Evolutionary conservation across 2,113 vertebrate genomes (phyloP).

Genomic region (Galemys pyrenaicus): DNA sequence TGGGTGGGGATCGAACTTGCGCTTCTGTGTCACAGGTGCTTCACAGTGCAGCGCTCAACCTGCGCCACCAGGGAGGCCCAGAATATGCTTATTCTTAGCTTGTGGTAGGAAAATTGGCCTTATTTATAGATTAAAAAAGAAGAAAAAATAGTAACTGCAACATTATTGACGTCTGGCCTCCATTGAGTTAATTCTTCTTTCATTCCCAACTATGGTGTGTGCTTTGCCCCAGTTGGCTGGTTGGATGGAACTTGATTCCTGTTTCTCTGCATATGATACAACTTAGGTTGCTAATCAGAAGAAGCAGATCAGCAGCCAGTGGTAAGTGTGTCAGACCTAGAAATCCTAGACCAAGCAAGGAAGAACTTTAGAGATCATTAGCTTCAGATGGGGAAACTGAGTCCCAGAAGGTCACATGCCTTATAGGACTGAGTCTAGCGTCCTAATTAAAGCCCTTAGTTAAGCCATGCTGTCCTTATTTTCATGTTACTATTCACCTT

Average conservation of each 20-base stretch:
- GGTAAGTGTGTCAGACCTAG: conserved; percentile 60
- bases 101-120: not conserved
- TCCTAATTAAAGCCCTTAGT: not conserved
- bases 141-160: conserved; percentile 8
- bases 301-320: not conserved
- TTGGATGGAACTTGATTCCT: conserved; percentile 33
- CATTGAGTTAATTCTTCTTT: conserved; percentile 11
- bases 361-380: not conserved
- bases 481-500: conserved; percentile 19
- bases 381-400: conserved; percentile 28
- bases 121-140: conserved; percentile 9
- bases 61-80: too few relatives aligned
- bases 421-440: not conserved
- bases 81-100: conserved; percentile 47
- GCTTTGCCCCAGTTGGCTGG: not conserved
- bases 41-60: too few relatives aligned
- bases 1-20: too few relatives aligned
- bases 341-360: conserved; percentile 40
- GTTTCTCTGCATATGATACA: not conserved
- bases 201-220: not conserved
- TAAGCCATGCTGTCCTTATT: not conserved
- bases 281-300: conserved; percentile 51
- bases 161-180: not conserved
- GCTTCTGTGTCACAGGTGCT: too few relatives aligned
- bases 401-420: not conserved